These are phyloP conservation scores for Oryzias celebensis DNA, from an alignment of 2,113 vertebrate genomes.

Conservation along the genomic window DNA sequence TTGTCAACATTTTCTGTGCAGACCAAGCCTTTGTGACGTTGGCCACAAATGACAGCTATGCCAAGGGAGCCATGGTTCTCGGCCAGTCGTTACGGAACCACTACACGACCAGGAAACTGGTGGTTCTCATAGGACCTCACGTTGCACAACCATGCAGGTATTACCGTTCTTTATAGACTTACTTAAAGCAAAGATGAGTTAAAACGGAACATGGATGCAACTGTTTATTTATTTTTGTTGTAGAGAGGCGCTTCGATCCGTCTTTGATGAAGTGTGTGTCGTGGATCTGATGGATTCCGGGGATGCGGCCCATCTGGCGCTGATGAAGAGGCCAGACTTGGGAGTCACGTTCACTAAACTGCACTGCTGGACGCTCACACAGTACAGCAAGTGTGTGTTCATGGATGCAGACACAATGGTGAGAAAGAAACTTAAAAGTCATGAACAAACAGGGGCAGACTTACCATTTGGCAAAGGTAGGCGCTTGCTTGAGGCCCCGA, in stretches of 20 bases:
- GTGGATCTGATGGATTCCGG: slow-evolving; percentile 92
- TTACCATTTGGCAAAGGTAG: too few species aligned
- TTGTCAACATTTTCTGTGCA: slow-evolving; percentile 56
- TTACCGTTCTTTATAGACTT: background rate
- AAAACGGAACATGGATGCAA: background rate
- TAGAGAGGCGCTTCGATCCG: slow-evolving; percentile 81
- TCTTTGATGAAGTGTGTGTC: slow-evolving; percentile 87
- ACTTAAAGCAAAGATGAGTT: background rate
- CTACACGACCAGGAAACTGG: slow-evolving; percentile 85
- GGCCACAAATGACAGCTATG: slow-evolving; percentile 92
- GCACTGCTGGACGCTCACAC: slow-evolving; percentile 93
- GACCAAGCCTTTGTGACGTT: slow-evolving; percentile 97
- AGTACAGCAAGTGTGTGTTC: slow-evolving; percentile 95
- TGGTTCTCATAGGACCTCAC: slow-evolving; percentile 85
- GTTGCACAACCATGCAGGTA: slow-evolving; percentile 82
- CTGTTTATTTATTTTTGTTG: slow-evolving; percentile 10
- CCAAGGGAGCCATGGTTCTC: slow-evolving; percentile 92
- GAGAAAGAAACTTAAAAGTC: slow-evolving; percentile 48
- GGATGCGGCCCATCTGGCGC: slow-evolving; percentile 85
- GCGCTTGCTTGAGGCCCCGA: too few species aligned
- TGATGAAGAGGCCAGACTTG: slow-evolving; percentile 94
- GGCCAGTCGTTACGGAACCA: slow-evolving; percentile 87
- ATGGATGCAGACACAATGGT: slow-evolving; percentile 99
- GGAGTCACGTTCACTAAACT: slow-evolving; percentile 93
- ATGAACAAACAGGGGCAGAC: too few species aligned